Base-by-base conservation (phyloP, 2,113 vertebrate genomes). In the Megaptera novaeangliae region DNA sequence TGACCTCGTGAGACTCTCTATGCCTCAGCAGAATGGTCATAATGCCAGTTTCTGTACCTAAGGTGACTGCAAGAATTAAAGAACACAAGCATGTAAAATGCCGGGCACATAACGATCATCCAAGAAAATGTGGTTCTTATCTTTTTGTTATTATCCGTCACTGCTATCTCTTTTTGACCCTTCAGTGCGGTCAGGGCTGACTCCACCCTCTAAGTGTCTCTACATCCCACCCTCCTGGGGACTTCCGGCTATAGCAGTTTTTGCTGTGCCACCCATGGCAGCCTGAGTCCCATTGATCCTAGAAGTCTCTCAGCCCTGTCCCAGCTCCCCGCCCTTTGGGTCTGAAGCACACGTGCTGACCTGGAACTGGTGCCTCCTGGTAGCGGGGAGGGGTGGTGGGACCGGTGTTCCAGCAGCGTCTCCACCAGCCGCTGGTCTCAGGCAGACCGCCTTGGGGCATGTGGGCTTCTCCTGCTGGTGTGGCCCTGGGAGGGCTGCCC, bases 301-400 rank as follows among this genome's bases (percentile, higher is more conserved):
- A n/a, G 49, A 39, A 87, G 52, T 6, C 46, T 66, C n/a, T 29
- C 49, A 21, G 27, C 23, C 0, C 1, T 31, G 46, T 34, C 41
- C 72, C 36, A 78, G 3, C 41, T 23, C 72, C 21, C 5, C 3
- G 75, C 39, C 29, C 52, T 55, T 61, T 59, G 9, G 44, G 17
- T 77, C 13, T 27, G 64, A 46, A 36, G 36, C 21, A 23, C 0
- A 0, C 0, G 6, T 3, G 25, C 17, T 34, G 86, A 64, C 18
- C 27, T 15, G 36, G 80, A 21, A 9, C 13, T 0, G 46, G 36
- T 6, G 11, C 49, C 49, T 15, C 71, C 15, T 2, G 17, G n/a
- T 13, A 52, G 15, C 4, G 0, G 12, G 39, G 5, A 11, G 39
- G 27, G 21, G 2, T 0, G 13, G 20, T 0, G 0, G 49, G 15